Base-by-base conservation (phyloP, 1,140 invertebrate species). In the Dryas iulia region DNA sequence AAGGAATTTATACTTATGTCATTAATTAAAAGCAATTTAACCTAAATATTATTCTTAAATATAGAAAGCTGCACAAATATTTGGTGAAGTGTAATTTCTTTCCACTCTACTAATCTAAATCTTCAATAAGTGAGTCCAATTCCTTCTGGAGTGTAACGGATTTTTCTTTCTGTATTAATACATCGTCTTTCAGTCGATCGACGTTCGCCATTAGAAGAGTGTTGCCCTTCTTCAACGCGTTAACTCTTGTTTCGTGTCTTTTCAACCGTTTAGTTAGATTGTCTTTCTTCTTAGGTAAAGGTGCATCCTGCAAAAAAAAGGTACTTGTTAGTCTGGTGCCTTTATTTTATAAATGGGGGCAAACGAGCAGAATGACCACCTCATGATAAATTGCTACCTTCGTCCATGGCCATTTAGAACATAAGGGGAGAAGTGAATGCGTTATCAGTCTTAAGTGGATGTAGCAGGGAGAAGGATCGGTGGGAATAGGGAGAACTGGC, bases 191-290 rank as follows among this genome's bases (percentile, higher is more conserved):
- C 30, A 97, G 89, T 79, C 96, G 93, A 85, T 97, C 97, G 1
- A 97, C 95, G 82, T 97, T 97, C 2, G 96, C 95, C 90, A 97
- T 96, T 7, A 97, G 90, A 71, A 97, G 93, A 75, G 96, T 96
- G 80, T 97, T 97, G 69, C 96, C 96, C 82, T 97, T 97, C 87
- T 96, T 97, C 73, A 97, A 89, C 0, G 96, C 95, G 24, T 94
- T 93, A 0, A 97, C 89, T 65, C 95, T 94, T 59, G 94, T 94
- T 85, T 97, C 97, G 80, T 97, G 95, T 54, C 94, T 93, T 78
- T 96, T 97, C 1, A 94, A 84, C 53, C 93, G 91, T 71, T 85
- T 92, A 28, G 93, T 87, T 10, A 95, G 88, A 75, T 95, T 95
- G 18, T 92, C 91, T 78, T 95, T 95, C 84, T 94, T 95, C 31